A percentile compares a stretch with the other conserved stretches of the same genome.
Conservation (phyloP, 2,888 invertebrate genomes). For the Caenorhabditis panamensis region DNA sequence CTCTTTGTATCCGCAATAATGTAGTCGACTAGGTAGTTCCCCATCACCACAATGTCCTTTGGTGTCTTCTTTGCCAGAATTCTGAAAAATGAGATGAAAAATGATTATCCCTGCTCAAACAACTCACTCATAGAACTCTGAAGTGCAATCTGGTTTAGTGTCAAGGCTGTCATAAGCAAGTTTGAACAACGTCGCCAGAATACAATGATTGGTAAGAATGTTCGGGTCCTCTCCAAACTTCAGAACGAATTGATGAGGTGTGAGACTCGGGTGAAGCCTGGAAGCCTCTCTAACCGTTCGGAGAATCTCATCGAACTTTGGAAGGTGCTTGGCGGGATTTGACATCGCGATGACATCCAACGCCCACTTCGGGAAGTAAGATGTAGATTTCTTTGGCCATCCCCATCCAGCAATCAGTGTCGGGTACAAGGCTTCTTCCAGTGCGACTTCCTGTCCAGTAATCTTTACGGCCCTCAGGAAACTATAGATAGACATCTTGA, state of each 20-base stretch:
- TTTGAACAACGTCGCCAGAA: conserved; percentile 37
- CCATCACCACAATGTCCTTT: conserved; percentile 40
- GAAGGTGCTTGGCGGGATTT: not conserved
- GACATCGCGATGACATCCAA: conserved; percentile 14
- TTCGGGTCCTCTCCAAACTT: conserved; percentile 24
- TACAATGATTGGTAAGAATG: conserved; percentile 17
- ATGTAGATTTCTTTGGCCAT: conserved; percentile 50
- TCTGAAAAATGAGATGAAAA: conserved; percentile 4
- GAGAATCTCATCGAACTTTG: conserved; percentile 41
- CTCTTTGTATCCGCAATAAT: conserved; percentile 43
- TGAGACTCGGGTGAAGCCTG: conserved; percentile 19
- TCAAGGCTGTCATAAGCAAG: conserved; percentile 8
- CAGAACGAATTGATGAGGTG: conserved; percentile 32
- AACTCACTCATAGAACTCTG: conserved; percentile 52
- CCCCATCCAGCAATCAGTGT: conserved; percentile 24
- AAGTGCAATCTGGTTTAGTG: conserved; percentile 9
- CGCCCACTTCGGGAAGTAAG: conserved; percentile 57
- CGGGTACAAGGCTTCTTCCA: conserved; percentile 16
- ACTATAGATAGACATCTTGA: conserved; percentile 65
- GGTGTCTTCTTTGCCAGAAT: conserved; percentile 50
- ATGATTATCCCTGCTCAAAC: not conserved
- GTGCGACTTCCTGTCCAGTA: conserved; percentile 54
- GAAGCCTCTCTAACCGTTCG: not conserved
- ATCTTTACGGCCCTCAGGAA: conserved; percentile 68
- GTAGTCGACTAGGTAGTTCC: conserved; percentile 54